Conservation (phyloP, 2,797 vertebrate genomes). For the Molothrus aeneus region DNA sequence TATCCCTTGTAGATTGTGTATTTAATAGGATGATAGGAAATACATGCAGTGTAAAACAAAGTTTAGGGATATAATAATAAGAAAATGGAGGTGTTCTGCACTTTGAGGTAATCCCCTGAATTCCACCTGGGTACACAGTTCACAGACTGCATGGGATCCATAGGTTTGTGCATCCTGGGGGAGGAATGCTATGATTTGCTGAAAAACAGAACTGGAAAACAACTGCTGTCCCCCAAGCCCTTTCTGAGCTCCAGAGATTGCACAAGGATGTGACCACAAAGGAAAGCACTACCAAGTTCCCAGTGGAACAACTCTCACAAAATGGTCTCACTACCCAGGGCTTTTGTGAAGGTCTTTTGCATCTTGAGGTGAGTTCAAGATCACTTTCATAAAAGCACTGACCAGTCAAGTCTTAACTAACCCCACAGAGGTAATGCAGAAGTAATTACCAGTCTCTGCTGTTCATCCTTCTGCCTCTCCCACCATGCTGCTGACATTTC, state of each 20-base stretch:
- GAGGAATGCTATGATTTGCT: background rate
- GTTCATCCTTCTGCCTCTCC: background rate
- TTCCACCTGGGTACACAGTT: background rate
- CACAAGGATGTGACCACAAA: background rate
- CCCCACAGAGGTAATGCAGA: background rate
- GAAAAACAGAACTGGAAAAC: background rate
- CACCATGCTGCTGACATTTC: background rate
- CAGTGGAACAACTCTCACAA: background rate
- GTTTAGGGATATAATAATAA: background rate
- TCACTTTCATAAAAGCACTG: background rate
- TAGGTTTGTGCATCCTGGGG: background rate
- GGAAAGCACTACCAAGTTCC: background rate
- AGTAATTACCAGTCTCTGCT: background rate
- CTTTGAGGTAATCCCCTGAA: background rate
- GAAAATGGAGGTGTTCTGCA: background rate
- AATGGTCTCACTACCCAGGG: background rate
- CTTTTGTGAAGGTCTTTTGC: background rate
- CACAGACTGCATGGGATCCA: background rate
- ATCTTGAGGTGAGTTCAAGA: background rate
- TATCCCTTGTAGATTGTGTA: background rate
- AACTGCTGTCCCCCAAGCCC: rapidly evolving
- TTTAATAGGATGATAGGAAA: background rate
- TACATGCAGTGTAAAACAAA: background rate
- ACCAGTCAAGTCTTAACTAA: background rate
- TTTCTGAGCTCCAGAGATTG: background rate